Conservation (phyloP, 92 coral and sea anemone genomes). For the Umimayanthus kanabou region DNA sequence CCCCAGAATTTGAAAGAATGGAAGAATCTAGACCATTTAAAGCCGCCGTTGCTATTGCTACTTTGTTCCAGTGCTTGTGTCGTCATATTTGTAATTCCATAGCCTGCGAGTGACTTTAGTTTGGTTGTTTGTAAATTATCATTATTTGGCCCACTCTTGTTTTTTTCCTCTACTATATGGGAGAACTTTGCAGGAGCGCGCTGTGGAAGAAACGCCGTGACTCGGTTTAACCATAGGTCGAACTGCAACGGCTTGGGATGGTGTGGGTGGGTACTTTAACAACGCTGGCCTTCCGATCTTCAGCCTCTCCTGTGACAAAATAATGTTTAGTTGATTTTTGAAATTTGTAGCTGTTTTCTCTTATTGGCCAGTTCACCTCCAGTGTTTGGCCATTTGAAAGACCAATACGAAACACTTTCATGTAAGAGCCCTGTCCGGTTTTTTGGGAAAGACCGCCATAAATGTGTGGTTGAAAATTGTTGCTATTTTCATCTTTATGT, state of each 20-base stretch:
- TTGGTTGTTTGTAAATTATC: neutral
- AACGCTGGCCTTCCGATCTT: neutral
- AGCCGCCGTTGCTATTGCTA: neutral
- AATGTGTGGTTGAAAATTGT: neutral
- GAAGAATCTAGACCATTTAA: neutral
- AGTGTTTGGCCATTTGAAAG: neutral
- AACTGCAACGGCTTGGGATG: conserved; percentile 10
- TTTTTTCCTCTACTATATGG: neutral
- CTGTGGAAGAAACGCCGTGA: neutral
- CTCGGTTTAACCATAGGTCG: conserved; percentile 39
- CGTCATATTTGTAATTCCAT: no score
- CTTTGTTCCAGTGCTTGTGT: neutral
- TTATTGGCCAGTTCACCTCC: neutral
- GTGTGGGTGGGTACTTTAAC: conserved; percentile 4
- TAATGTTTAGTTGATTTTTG: neutral
- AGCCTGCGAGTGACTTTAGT: neutral
- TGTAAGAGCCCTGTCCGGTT: neutral
- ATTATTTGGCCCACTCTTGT: neutral
- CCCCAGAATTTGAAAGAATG: neutral
- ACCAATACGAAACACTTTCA: neutral
- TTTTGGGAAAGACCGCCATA: neutral
- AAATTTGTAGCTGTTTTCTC: neutral
- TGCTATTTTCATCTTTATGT: neutral
- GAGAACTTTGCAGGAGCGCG: neutral
- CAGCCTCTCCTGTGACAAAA: conserved; percentile 28